These are phyloP conservation scores for Leucoraja erinaceus DNA, from an alignment of 2,113 vertebrate species.

Conservation along the genomic window DNA sequence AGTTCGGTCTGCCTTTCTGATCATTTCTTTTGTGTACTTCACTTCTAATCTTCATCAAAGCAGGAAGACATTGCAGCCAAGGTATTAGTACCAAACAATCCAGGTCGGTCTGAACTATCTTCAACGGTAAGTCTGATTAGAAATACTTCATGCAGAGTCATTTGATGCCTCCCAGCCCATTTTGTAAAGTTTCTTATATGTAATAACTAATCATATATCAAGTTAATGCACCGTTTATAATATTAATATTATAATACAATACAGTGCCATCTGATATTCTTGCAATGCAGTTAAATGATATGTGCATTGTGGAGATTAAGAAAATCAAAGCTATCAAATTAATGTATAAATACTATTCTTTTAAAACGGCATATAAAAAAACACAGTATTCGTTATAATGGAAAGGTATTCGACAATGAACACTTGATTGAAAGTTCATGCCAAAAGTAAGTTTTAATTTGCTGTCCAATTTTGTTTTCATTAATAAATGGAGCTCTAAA, in stretches of 20 bases:
- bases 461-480: neutral
- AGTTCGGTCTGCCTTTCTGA: slow-evolving; percentile 7
- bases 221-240: neutral
- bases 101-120: neutral
- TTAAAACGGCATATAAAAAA: neutral
- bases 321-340: slow-evolving; percentile 9
- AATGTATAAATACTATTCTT: neutral
- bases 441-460: neutral
- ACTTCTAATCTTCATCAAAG: slow-evolving; percentile 26
- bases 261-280: neutral
- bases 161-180: neutral
- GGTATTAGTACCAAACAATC: slow-evolving; percentile 16
- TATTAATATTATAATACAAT: neutral
- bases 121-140: slow-evolving; percentile 17
- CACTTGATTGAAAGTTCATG: neutral
- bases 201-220: neutral
- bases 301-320: neutral
- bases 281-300: neutral
- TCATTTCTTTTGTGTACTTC: slow-evolving; percentile 13
- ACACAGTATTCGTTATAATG: neutral
- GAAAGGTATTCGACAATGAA: neutral
- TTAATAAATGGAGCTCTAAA: neutral
- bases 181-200: slow-evolving; percentile 10
- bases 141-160: neutral
- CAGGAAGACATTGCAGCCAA: neutral